A percentile compares a stretch with the other conserved stretches of the same genome.
Conservation (phyloP, 2,888 invertebrate species). For the Athetis lepigone region DNA sequence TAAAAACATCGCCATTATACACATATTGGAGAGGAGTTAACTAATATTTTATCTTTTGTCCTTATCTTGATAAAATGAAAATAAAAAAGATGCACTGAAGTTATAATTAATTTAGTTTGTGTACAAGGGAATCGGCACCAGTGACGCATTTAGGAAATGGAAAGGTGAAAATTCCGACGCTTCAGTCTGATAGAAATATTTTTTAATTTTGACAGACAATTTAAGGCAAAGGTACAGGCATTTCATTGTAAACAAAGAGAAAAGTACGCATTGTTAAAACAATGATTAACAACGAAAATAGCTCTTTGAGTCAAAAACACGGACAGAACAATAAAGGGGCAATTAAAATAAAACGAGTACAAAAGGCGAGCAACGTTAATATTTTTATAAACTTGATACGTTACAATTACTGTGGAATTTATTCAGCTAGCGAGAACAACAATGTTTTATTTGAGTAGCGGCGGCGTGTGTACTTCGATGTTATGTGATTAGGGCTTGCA, state of each 20-base stretch:
- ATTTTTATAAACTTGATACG: conserved; percentile 22
- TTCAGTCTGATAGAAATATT: background rate
- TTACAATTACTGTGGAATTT: conserved; percentile 23
- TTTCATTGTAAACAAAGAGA: conserved; percentile 15
- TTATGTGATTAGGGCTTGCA: no score
- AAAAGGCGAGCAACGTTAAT: conserved; percentile 7
- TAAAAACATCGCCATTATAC: no score
- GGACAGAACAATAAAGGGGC: conserved; percentile 24
- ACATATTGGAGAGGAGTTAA: no score
- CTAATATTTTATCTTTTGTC: no score
- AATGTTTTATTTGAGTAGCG: background rate
- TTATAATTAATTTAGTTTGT: no score
- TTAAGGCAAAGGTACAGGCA: conserved; percentile 2
- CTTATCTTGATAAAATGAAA: no score
- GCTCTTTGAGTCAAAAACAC: conserved; percentile 29
- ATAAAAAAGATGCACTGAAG: no score
- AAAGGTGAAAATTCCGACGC: background rate
- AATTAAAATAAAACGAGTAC: conserved; percentile 29
- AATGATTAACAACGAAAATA: conserved; percentile 24
- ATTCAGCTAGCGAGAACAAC: background rate
- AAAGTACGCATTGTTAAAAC: conserved; percentile 17
- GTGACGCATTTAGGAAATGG: no score
- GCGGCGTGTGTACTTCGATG: no score
- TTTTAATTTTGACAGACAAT: background rate
- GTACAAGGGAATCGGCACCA: no score